Percentiles rank a stretch among this genome's conserved stretches.
phyloP scores from a whole-genome alignment of 2,888 invertebrate species.

The Coelopa pilipes region DNA sequence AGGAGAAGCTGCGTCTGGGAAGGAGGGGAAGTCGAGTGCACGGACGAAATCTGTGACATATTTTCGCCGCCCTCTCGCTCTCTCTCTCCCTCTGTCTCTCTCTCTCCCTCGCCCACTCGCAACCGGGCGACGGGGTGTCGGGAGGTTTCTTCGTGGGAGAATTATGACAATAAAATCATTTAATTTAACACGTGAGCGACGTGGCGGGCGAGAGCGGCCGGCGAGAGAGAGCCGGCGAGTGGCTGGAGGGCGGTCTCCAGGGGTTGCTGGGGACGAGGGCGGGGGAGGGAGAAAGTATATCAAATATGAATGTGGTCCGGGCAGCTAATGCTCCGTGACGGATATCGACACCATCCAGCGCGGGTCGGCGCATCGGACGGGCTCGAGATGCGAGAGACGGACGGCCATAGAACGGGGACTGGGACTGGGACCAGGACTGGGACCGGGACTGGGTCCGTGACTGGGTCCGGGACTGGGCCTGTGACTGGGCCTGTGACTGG shows the following conservation, averaged over 20 bases:
- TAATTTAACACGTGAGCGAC: slow-evolving; percentile 19
- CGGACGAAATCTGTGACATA: neutral
- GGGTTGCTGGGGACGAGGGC: neutral
- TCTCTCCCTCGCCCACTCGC: neutral
- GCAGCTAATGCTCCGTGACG: no score
- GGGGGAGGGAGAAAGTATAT: neutral
- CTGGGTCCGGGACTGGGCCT: no score
- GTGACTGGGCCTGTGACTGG: no score
- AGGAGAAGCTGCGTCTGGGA: neutral
- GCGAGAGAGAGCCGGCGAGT: neutral
- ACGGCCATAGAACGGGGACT: no score
- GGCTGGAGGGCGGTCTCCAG: neutral
- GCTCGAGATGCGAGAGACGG: no score
- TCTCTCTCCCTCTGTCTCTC: neutral
- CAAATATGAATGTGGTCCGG: neutral
- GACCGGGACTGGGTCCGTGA: no score
- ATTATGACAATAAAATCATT: slow-evolving; percentile 20
- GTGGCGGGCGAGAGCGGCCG: neutral
- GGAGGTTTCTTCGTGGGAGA: neutral
- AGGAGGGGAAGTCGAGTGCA: neutral
- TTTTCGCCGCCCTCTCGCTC: neutral
- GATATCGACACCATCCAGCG: no score
- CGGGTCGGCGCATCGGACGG: no score
- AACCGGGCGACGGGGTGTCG: neutral
- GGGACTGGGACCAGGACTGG: no score